phyloP scores from a whole-genome alignment of 2,797 vertebrate genomes.

The Florisuga fusca region DNA sequence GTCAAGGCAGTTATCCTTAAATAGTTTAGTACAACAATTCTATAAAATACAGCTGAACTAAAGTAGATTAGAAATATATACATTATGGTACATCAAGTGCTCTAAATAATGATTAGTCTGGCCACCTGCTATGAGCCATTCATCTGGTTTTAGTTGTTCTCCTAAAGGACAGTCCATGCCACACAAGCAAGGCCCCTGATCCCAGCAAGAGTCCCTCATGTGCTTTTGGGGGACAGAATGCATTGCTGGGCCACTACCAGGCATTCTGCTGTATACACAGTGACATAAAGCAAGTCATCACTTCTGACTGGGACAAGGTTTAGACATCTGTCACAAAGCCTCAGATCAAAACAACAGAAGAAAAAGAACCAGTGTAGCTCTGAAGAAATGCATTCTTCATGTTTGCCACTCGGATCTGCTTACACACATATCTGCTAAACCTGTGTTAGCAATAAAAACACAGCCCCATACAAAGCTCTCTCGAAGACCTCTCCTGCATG shows the following conservation, averaged over 20 bases:
- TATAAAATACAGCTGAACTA: constrained; percentile 80
- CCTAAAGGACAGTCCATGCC: not conserved
- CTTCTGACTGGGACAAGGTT: constrained; percentile 30
- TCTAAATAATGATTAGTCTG: constrained; percentile 60
- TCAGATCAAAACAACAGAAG: constrained; percentile 56
- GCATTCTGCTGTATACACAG: not conserved
- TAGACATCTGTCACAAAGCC: constrained; percentile 52
- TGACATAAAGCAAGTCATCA: not conserved
- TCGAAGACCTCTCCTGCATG: not conserved
- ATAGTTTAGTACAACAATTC: constrained; percentile 73
- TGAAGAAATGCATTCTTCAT: constrained; percentile 22
- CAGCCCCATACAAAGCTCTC: not conserved
- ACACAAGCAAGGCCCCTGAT: constrained; percentile 10
- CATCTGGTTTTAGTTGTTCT: constrained; percentile 43
- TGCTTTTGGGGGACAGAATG: not conserved
- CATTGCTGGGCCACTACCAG: not conserved
- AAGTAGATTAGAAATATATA: constrained; percentile 78
- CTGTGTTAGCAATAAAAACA: constrained; percentile 36
- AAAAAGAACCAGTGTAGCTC: constrained; percentile 26
- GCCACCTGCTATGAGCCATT: constrained; percentile 56
- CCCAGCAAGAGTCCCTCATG: not conserved
- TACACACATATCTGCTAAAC: not conserved
- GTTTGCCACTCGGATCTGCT: constrained; percentile 33
- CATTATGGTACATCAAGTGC: constrained; percentile 79
- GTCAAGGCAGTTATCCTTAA: constrained; percentile 73